Conservation (phyloP, 2,797 vertebrate species). For the Epinephelus coioides region DNA sequence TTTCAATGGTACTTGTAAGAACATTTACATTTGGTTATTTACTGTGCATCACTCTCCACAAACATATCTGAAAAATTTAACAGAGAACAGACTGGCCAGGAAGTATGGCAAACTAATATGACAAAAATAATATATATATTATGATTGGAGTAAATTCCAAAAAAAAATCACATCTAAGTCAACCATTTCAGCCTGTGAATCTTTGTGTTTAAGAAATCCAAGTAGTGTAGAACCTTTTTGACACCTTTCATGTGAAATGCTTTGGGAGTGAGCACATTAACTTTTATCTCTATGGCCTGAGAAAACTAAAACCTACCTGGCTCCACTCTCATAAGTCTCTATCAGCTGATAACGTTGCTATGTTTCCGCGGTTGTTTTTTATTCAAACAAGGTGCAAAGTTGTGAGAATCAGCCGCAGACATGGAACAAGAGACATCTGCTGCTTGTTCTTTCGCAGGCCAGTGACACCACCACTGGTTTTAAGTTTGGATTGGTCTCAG, state of each 20-base stretch:
- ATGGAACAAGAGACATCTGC: neutral
- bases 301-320: conserved; percentile 11
- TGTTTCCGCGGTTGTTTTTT: conserved; percentile 24
- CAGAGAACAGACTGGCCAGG: neutral
- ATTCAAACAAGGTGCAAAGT: conserved; percentile 29
- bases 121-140: neutral
- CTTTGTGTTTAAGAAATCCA: neutral
- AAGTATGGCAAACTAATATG: neutral
- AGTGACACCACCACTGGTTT: conserved; percentile 11
- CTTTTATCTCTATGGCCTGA: conserved; percentile 19
- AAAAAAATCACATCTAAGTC: neutral
- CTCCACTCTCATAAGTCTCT: conserved; percentile 21
- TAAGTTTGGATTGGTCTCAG: conserved; percentile 9
- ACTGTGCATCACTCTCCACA: neutral
- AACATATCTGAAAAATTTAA: neutral
- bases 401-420: conserved; percentile 13
- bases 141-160: neutral
- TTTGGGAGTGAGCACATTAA: conserved; percentile 31
- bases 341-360: conserved; percentile 46
- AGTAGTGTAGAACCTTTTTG: neutral
- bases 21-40: neutral
- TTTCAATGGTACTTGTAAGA: neutral
- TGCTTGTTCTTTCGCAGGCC: neutral
- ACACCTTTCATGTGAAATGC: conserved; percentile 32
- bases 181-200: neutral